Evolutionary conservation across 2,797 vertebrate species (phyloP), one percentile per base, ranked within the genome.

Genomic region (Smutsia temminckii): DNA sequence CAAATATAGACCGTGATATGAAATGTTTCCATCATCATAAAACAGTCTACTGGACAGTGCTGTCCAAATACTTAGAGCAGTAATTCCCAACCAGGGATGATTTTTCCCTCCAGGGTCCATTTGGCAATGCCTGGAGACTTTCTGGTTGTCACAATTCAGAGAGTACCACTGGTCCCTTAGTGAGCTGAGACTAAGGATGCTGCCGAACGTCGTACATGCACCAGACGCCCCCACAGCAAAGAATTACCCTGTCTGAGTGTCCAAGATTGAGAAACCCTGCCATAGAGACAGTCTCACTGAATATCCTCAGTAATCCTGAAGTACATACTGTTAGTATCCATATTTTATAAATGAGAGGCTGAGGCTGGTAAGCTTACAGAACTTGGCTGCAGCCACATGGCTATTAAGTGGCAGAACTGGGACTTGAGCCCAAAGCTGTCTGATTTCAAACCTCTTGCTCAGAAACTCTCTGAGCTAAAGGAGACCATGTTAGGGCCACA

Each of bases 381-480:
- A 53, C 29, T 86, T 93, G 68, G 57, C 75, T 18, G 78, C 63
- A n/a, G 71, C 79, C 89, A 93, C 64, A 79, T 37, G 88, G n/a
- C 29, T 85, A 27, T 81, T 93, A 93, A 61, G 34, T 32, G 27
- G 12, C 34, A 77, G 63, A 68, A 10, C 59, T 87, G 14, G 77
- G 32, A 83, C 72, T 95, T 88, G 40, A 95, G 71, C 42, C 51
- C 68, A 90, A 29, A 87, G 49, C 75, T 71, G 6, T 71, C 69
- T 85, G n/a, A 42, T 88, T 94, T 94, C 64, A 88, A 49, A 83
- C 42, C 51, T 59, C 79, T 91, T 90, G 27, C 37, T 89, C 80
- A 80, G 66, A 93, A 91, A 75, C 17, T 53, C 68, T 91, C 68
- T 91, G 79, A 61, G 32, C 27, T 95, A 17, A 85, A 90, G 53